These are phyloP conservation scores for Eristalis tenax DNA, from an alignment of 2,888 invertebrate species.

Conservation along the genomic window DNA sequence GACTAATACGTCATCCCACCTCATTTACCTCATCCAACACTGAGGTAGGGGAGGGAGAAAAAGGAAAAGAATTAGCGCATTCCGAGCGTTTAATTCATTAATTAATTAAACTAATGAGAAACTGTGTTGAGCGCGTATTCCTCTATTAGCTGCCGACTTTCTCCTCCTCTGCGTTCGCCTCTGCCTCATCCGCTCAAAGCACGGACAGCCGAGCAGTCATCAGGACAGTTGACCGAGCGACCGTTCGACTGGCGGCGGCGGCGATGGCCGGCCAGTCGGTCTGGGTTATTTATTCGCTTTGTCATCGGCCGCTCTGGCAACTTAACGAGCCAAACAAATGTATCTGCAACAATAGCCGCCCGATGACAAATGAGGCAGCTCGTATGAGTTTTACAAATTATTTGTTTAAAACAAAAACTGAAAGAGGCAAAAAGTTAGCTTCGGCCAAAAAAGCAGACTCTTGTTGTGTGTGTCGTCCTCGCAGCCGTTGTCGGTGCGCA, in stretches of 20 bases:
- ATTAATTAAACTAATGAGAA: slow-evolving; percentile 72
- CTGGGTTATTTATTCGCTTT: slow-evolving; percentile 7
- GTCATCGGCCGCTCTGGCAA: slow-evolving; percentile 41
- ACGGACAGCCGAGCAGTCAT: background rate
- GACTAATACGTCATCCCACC: slow-evolving; percentile 58
- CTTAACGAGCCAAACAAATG: slow-evolving; percentile 63
- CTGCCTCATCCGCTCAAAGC: background rate
- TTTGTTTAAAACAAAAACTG: slow-evolving; percentile 18
- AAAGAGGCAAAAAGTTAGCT: slow-evolving; percentile 9
- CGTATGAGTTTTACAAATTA: slow-evolving; percentile 26
- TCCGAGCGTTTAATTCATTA: slow-evolving; percentile 66
- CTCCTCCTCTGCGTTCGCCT: background rate
- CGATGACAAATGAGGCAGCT: slow-evolving; percentile 63
- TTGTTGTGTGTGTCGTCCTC: background rate
- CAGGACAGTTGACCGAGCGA: background rate
- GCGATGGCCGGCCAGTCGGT: background rate
- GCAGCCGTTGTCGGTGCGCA: background rate
- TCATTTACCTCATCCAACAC: slow-evolving; percentile 31
- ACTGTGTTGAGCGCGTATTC: slow-evolving; percentile 62
- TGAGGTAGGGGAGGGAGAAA: no score
- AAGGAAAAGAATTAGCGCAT: slow-evolving; percentile 35
- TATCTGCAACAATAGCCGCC: slow-evolving; percentile 64
- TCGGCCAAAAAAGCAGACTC: slow-evolving; percentile 20
- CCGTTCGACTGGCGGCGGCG: background rate
- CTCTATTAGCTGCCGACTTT: slow-evolving; percentile 49